Conservation (phyloP, 2,113 vertebrate species). For the Crypturellus undulatus region DNA sequence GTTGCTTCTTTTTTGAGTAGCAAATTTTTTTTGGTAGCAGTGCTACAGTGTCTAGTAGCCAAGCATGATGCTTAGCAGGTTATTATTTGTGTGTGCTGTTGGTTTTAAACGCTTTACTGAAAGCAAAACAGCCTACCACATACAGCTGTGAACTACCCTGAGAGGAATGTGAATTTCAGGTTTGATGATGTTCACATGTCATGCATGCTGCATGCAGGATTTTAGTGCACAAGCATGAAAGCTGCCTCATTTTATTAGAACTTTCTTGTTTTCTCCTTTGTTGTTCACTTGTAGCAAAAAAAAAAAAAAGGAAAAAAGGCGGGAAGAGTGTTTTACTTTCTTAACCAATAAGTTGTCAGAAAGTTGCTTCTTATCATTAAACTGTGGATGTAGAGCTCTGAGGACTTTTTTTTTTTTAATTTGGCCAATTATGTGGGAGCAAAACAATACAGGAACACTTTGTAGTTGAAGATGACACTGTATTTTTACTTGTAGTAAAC, state of each 20-base stretch:
- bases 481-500: slow-evolving; percentile 16
- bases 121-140: neutral
- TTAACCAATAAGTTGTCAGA: neutral
- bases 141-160: neutral
- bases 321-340: neutral
- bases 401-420: neutral
- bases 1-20: neutral
- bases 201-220: rapidly evolving
- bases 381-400: neutral
- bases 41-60: neutral
- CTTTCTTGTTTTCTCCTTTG: neutral
- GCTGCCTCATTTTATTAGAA: neutral
- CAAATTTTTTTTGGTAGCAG: neutral
- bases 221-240: neutral
- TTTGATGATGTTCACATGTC: neutral
- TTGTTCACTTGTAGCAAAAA: neutral
- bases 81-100: neutral
- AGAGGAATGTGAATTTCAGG: neutral
- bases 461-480: neutral
- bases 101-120: neutral
- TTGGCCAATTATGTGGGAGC: neutral
- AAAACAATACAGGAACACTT: neutral
- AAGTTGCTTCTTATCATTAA: neutral
- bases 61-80: neutral
- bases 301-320: too few species aligned